phyloP scores from a whole-genome alignment of 2,113 vertebrate species.

The Mohoua ochrocephala region DNA sequence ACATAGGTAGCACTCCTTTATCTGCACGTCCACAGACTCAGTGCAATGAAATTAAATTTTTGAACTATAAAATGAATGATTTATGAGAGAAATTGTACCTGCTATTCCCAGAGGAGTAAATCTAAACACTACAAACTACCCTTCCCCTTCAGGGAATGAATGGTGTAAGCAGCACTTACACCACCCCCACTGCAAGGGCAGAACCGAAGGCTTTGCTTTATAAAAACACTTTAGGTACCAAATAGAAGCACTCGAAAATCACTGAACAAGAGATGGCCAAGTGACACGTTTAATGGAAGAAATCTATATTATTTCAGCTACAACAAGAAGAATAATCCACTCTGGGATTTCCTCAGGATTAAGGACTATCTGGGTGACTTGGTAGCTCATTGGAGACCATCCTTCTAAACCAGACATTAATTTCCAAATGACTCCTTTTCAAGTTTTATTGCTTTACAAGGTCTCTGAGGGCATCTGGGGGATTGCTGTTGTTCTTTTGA shows the following conservation, averaged over 20 bases:
- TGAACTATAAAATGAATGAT: neutral
- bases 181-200: neutral
- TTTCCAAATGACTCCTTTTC: neutral
- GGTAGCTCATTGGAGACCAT: neutral
- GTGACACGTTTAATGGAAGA: neutral
- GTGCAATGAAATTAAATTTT: neutral
- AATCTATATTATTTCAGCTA: neutral
- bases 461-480: neutral
- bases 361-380: neutral
- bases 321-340: neutral
- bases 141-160: neutral
- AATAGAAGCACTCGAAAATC: neutral
- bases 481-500: neutral
- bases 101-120: neutral
- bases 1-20: neutral
- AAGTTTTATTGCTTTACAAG: neutral
- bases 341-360: neutral
- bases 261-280: neutral
- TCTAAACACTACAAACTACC: neutral
- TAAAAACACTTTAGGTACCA: neutral
- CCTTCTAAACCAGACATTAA: neutral
- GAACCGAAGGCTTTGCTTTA: neutral
- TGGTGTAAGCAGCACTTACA: neutral
- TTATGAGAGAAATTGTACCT: neutral
- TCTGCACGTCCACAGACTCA: neutral